Percentiles rank a stretch among this genome's conserved stretches.
These are phyloP conservation scores for Platichthys stellatus DNA, from an alignment of 2,113 vertebrate genomes.

Conservation along the genomic window DNA sequence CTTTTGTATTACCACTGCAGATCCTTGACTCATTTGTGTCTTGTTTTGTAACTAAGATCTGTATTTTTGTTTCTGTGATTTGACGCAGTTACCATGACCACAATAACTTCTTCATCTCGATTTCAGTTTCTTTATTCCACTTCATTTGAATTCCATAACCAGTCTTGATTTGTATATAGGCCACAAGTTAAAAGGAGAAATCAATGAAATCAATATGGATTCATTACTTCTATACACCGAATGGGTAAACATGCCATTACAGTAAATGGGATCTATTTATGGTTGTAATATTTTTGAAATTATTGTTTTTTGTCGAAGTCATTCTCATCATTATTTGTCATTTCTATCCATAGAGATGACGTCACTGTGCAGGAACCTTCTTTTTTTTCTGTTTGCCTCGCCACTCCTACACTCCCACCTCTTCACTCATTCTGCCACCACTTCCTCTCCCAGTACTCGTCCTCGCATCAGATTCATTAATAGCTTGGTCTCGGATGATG, in stretches of 20 bases:
- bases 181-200: neutral
- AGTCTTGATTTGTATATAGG: neutral
- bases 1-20: neutral
- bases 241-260: too few species aligned
- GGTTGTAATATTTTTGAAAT: neutral
- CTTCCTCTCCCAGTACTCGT: constrained; percentile 46
- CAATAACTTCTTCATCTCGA: neutral
- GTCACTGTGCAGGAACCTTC: constrained; percentile 47
- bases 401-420: constrained; percentile 38
- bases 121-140: neutral
- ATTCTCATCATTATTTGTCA: constrained; percentile 20
- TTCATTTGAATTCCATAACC: neutral
- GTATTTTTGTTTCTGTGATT: constrained; percentile 3
- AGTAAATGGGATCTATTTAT: neutral
- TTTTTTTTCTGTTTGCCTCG: constrained; percentile 61
- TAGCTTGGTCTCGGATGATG: neutral
- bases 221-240: too few species aligned
- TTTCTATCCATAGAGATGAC: constrained; percentile 65
- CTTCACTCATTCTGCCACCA: constrained; percentile 35
- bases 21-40: neutral
- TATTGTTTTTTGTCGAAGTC: neutral
- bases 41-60: neutral
- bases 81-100: neutral
- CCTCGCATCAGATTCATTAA: constrained; percentile 36
- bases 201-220: neutral